Evolutionary conservation across 2,797 vertebrate genomes (phyloP), one percentile per base, ranked within the genome.

Genomic region (Centropyge bicolor): DNA sequence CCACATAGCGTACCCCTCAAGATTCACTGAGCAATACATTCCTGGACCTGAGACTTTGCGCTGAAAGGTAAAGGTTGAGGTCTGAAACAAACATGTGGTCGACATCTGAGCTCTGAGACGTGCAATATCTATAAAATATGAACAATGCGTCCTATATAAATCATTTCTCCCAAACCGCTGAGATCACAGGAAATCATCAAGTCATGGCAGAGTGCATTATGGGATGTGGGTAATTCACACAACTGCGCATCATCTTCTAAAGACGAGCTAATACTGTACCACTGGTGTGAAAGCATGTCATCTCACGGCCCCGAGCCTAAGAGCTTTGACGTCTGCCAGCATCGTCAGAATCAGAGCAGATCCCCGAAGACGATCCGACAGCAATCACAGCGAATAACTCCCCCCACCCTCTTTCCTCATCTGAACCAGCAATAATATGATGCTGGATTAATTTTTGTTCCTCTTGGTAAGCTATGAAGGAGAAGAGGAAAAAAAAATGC

Each of bases 301-400:
- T 90, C 90, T 84, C 70, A 83, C 45, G 71, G 91, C 91, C 84
- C 79, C 68, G 1, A 91, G 90, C 80, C 88, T 78, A 31, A 83
- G 74, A 89, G 85, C 87, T 78, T 86, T 88, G 90, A 90, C 89
- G 91, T 91, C 85, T 93, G 93, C 87, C 88, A 92, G 87, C 89
- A 88, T 89, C 88, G 75, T 90, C 87, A 89, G 90, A 94, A 92
- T 92, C 91, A 78, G 91, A 93, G 91, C 93, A 94, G 88, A 93
- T 93, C 94, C 91, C 92, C 8, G 35, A 87, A 92, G 94, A 93
- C 86, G 43, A 85, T 86, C 92, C 76, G 76, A 92, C 91, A 93
- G 91, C 88, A 91, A 93, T 94, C 91, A 91, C 86, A 91, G 83
- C 6, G 76, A 83, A 87, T 78, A 86, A 87, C 82, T 83, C 87